Evolutionary conservation across 2,888 invertebrate genomes (phyloP).

Genomic region (Eurytoma adleriae): DNA sequence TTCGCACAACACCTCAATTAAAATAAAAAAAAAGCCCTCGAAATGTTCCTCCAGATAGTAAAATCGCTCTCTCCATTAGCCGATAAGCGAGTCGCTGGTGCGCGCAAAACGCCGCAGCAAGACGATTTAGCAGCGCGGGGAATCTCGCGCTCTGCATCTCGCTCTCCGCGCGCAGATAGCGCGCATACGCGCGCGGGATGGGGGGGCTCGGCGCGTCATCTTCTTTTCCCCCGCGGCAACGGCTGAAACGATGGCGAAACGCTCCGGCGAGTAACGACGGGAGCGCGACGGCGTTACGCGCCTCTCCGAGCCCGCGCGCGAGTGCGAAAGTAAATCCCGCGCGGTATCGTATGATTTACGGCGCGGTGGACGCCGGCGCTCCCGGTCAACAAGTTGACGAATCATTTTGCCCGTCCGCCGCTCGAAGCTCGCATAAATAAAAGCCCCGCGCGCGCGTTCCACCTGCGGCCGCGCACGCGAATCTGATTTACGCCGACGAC

Average conservation of each 20-base stretch:
- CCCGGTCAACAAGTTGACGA: conserved; percentile 46
- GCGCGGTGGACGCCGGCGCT: conserved; percentile 4
- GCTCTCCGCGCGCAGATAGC: not conserved
- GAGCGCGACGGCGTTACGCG: not conserved
- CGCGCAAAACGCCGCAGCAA: too few species aligned
- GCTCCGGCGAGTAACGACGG: not conserved
- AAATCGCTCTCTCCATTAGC: too few species aligned
- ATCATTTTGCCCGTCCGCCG: conserved; percentile 41
- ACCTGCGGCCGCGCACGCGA: not conserved
- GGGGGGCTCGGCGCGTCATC: not conserved
- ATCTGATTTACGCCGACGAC: conserved; percentile 50
- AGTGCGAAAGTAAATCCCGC: conserved; percentile 38
- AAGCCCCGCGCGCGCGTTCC: not conserved
- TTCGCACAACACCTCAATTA: too few species aligned
- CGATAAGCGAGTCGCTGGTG: too few species aligned
- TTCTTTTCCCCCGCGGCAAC: not conserved
- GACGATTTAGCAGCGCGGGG: too few species aligned
- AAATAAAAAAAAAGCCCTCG: too few species aligned
- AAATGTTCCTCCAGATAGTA: too few species aligned
- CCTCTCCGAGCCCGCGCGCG: not conserved
- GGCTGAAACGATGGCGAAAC: conserved; percentile 18
- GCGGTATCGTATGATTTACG: conserved; percentile 50
- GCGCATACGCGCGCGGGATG: not conserved
- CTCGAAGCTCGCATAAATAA: conserved; percentile 30
- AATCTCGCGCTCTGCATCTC: too few species aligned